Evolutionary conservation across 2,888 invertebrate genomes (phyloP), one percentile per base, ranked within the genome.

Genomic region (Habroteleia sp.): DNA sequence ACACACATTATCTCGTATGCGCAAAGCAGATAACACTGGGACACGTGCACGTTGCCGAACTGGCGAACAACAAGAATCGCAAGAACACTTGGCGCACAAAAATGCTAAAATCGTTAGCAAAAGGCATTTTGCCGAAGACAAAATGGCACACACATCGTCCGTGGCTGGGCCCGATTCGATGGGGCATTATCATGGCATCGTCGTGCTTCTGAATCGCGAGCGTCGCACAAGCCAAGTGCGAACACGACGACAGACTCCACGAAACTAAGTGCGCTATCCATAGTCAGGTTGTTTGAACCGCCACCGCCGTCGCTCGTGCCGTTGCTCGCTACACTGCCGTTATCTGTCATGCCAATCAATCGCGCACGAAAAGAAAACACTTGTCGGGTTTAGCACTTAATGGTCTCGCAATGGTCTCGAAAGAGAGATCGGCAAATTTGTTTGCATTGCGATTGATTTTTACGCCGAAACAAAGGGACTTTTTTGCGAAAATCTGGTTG

Each of bases 261-360:
- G 66, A 48, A 66, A 66, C 66, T 66, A 66, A 66, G 31, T 48
- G 46, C 48, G 56, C 56, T 39, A 46, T 20, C 56, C 56, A 39
- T 46, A 46, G 37, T 46, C 66, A 56, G 56, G 48, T 42, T 52
- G 50, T 63, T 41, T 52, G 63, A 35, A 42, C 63, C 63, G 33
- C 54, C 54, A 29, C 54, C 44, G 8, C 37, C 46, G 31, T 14
- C 35, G 27, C 4, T 27, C 31, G 46, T 25, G 65, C 29, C 31
- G 44, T 39, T 48, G 48, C 48, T 46, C 63, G 6, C 13, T 13
- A 65, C 31, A 10, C 39, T 29, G 31, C 39, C 29, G 31, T 41
- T 50, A 50, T 41, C 41, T 33, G 63, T 23, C 63, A 50, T 41
- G 13, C 39, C 29, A 62, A 39, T 62, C 31, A n/a, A n/a, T n/a